Conservation (phyloP, 2,113 vertebrate species). For the Rhombomys opimus region DNA sequence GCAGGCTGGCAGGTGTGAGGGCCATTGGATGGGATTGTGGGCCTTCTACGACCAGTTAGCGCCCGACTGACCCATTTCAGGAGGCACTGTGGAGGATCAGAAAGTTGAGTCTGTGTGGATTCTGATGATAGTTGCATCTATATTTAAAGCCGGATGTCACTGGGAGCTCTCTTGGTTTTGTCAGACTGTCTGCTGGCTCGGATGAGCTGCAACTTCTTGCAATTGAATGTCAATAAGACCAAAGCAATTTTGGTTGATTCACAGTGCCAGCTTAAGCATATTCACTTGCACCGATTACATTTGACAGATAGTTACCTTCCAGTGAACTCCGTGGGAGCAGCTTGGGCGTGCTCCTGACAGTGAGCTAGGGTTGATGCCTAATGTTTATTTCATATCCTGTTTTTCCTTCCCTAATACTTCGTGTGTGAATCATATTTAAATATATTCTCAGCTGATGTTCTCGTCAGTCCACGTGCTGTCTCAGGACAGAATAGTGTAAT, state of each 20-base stretch:
- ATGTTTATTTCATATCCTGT: slow-evolving; percentile 91
- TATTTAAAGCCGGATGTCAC: slow-evolving; percentile 90
- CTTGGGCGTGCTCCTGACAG: slow-evolving; percentile 88
- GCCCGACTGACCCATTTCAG: slow-evolving; percentile 80
- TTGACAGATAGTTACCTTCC: slow-evolving; percentile 92
- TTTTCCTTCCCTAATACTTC: slow-evolving; percentile 86
- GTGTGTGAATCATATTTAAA: slow-evolving; percentile 88
- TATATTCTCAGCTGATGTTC: slow-evolving; percentile 85
- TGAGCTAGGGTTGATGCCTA: slow-evolving; percentile 89
- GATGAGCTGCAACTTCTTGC: slow-evolving; percentile 88
- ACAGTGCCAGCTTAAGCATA: slow-evolving; percentile 89
- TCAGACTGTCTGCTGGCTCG: slow-evolving; percentile 88
- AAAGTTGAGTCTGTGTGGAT: slow-evolving; percentile 83
- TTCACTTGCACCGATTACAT: slow-evolving; percentile 89
- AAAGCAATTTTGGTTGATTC: slow-evolving; percentile 91
- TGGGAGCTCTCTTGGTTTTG: slow-evolving; percentile 85
- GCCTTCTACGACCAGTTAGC: slow-evolving; percentile 71
- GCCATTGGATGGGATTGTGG: slow-evolving; percentile 55
- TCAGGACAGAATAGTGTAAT: slow-evolving; percentile 77
- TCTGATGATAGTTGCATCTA: slow-evolving; percentile 88
- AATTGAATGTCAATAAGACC: slow-evolving; percentile 91
- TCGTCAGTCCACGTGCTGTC: slow-evolving; percentile 81
- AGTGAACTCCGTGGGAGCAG: slow-evolving; percentile 90
- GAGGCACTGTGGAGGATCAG: slow-evolving; percentile 78
- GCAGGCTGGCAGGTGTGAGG: slow-evolving; percentile 62